Evolutionary conservation across 2,113 vertebrate species (phyloP), one percentile per base, ranked within the genome.

Genomic region (Otus sunia): DNA sequence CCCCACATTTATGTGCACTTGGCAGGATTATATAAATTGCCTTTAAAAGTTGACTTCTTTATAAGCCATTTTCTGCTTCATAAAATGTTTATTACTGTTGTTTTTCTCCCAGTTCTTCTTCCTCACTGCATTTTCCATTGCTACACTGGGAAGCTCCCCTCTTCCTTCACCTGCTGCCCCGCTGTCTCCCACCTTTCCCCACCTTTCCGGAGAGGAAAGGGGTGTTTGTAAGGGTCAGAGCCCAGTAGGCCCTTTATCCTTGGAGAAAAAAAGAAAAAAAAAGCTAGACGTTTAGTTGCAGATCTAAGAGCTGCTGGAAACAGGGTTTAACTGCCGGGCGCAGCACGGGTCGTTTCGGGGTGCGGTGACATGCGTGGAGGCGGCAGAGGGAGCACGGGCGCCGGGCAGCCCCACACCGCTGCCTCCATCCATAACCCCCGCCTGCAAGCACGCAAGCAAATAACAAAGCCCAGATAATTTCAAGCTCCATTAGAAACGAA

Each of bases 11-110:
- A 92, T 96, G 56, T 86, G 94, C 2, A 3, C 58, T 94, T 97
- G 96, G 94, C 90, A 96, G 91, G 85, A 95, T 97, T 96, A 77
- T 93, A 96, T 96, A 93, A 96, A 96, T 96, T 96, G 94, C 95
- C 94, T 97, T 97, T 95, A 95, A 94, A 98, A 97, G 94, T 93
- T 97, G 94, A 97, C 97, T 97, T 97, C 96, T 97, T 97, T 96
- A 97, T 97, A 95, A 97, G 86, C 95, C 96, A 92, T 97, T 97
- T 97, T 98, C 95, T 97, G 97, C 96, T 97, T 96, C 97, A 96
- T 96, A 96, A 97, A 97, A 92, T 90, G 94, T 96, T 95, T 97
- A 97, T 97, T 94, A 95, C 94, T 96, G 75, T 97, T 97, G 95
- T 92, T 97, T 97, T 93, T 97, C 91, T 95, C 91, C 72, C 86